Base-by-base conservation (phyloP, 2,888 invertebrate species). In the Beris chalybata region DNA sequence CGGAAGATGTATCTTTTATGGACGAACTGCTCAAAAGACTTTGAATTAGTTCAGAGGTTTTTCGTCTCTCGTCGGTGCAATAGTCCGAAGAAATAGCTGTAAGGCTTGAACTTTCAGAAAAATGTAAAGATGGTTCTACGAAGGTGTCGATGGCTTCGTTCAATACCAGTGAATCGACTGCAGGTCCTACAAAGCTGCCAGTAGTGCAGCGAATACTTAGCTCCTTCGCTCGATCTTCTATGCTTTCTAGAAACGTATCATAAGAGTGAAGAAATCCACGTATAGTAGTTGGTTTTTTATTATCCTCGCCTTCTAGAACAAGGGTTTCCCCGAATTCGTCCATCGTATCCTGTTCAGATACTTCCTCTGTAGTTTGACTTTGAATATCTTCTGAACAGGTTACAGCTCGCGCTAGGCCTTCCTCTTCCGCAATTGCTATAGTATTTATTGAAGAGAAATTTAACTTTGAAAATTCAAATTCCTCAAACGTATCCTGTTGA, bases 1-100 rank as follows among this genome's bases (percentile, higher is more conserved):
- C 75, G 1, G 38, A 50, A 50, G 72, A 73, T 2, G 74, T 72
- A 3, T 70, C 64, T 6, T 66, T 67, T 3, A 72, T 64, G n/a
- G 64, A 13, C 12, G 64, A 64, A 29, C 53, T 64, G 4, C 53
- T 30, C 7, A 67, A 58, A n/a, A 76, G 30, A 67, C 71, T 3
- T 66, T 15, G 6, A 48, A 64, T 55, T 58, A 57, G 43, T 38
- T 68, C 9, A 30, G 59, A 56, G 67, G 71, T 57, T 55, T 67
- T 1, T 29, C 59, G 5, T 61, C 47, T n/a, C 69, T 64, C 13
- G 56, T 70, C 56, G 70, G 68, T 3, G 68, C 53, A 4, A 72
- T 59, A 61, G 7, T 38, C 59, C 7, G 9, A 38, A 38, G 38
- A 38, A 38, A 38, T 22, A 22, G 9, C 44, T 44, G 44, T 44